A percentile compares a stretch with the other conserved stretches of the same genome.
Evolutionary conservation across 1,140 invertebrate genomes (phyloP).

Genomic region (Phymorhynchus buccinoides): DNA sequence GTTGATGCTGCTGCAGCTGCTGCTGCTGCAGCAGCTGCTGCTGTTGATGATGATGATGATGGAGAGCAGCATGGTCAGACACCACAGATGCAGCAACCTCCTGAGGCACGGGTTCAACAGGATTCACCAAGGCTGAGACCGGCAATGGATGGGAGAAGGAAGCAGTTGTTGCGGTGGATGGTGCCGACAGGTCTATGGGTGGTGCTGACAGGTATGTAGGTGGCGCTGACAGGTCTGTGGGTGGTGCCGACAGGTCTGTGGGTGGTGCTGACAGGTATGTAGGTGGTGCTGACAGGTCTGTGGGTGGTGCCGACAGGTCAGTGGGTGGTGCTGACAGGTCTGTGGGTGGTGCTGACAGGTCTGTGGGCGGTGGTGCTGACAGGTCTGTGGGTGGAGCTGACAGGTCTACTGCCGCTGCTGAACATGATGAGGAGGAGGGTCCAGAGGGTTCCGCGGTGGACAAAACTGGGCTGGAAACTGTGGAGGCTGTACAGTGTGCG

Average conservation of each 20-base stretch:
- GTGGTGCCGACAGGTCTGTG: no score
- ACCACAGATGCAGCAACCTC: neutral
- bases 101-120: neutral
- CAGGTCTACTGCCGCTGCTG: neutral
- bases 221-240: no score
- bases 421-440: neutral
- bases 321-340: neutral
- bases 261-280: no score
- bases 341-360: neutral
- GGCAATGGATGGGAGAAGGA: neutral
- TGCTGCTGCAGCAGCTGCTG: neutral
- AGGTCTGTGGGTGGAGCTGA: neutral
- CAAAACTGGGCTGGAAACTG: neutral
- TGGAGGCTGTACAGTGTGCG: neutral
- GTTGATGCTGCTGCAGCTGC: no score
- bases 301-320: neutral
- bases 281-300: no score
- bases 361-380: neutral
- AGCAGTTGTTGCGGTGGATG: no score
- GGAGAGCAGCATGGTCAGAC: neutral
- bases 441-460: neutral
- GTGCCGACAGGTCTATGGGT: no score
- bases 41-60: neutral
- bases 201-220: no score
- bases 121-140: neutral